Evolutionary conservation across 2,888 invertebrate species (phyloP).

Genomic region (Idaea dimidiata): DNA sequence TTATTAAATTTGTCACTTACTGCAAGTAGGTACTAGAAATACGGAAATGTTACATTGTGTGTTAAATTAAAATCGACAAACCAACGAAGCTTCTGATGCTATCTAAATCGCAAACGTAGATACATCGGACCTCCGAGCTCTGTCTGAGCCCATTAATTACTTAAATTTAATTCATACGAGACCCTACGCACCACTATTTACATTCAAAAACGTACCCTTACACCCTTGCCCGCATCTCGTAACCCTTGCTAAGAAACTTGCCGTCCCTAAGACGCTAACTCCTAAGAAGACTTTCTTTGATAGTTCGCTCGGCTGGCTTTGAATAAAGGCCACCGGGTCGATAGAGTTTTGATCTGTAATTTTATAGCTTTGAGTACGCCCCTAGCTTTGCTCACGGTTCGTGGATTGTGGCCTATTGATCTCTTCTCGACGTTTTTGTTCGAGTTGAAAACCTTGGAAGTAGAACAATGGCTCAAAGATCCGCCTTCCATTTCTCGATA

Average conservation of each 20-base stretch:
- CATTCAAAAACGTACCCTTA: constrained; percentile 74
- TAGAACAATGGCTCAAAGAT: constrained; percentile 36
- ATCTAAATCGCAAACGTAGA: constrained; percentile 46
- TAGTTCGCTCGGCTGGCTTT: constrained; percentile 74
- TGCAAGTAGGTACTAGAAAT: background rate
- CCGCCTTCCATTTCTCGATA: constrained; percentile 7
- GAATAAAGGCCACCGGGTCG: constrained; percentile 78
- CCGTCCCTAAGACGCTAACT: constrained; percentile 77
- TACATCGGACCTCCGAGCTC: constrained; percentile 31
- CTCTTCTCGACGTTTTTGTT: constrained; percentile 63
- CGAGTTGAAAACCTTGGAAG: constrained; percentile 37
- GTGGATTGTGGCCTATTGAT: constrained; percentile 71
- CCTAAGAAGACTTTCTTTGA: constrained; percentile 79
- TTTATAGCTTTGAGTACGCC: constrained; percentile 77
- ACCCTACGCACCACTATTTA: constrained; percentile 72
- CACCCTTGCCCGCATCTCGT: constrained; percentile 68
- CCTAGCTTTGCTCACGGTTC: constrained; percentile 55
- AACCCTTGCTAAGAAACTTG: constrained; percentile 77
- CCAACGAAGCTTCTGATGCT: constrained; percentile 47
- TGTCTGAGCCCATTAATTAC: constrained; percentile 72
- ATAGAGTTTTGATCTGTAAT: constrained; percentile 80
- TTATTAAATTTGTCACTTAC: too few species aligned
- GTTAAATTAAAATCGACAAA: constrained; percentile 10
- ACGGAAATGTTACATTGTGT: background rate
- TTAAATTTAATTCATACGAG: constrained; percentile 80